These are phyloP conservation scores for Orchesella cincta DNA, from an alignment of 1,140 invertebrate species.

Conservation along the genomic window DNA sequence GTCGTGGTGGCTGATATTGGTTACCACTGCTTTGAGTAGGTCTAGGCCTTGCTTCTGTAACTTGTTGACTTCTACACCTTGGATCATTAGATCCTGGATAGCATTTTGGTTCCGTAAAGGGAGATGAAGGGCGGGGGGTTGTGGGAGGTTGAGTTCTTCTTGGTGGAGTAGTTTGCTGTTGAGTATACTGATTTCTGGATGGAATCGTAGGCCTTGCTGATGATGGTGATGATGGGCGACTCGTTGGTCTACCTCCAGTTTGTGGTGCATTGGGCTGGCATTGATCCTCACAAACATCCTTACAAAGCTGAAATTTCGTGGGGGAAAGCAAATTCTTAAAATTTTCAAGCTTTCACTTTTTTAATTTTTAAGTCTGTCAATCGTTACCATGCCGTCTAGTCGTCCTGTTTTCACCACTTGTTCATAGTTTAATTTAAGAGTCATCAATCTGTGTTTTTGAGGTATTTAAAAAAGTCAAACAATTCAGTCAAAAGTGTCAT, in stretches of 20 bases:
- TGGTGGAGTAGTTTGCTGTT: neutral
- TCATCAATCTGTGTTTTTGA: neutral
- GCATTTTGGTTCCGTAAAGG: slow-evolving; percentile 45
- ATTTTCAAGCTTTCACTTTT: no score
- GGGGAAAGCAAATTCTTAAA: no score
- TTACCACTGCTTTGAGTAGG: neutral
- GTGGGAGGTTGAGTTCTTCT: slow-evolving; percentile 42
- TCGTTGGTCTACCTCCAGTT: neutral
- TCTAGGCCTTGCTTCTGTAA: neutral
- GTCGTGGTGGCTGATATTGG: neutral
- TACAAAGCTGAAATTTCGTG: no score
- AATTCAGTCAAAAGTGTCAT: neutral
- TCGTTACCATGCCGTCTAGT: no score
- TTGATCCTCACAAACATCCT: slow-evolving; percentile 45
- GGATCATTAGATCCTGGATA: slow-evolving; percentile 55
- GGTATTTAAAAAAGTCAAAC: no score
- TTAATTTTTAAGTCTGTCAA: no score
- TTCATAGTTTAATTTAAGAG: slow-evolving; percentile 32
- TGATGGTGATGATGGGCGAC: neutral
- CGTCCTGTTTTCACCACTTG: no score
- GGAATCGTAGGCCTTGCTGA: no score
- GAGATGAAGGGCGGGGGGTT: slow-evolving; percentile 35
- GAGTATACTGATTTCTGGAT: no score
- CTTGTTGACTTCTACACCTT: slow-evolving; percentile 52
- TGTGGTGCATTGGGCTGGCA: neutral